Evolutionary conservation across 2,797 vertebrate species (phyloP).

Genomic region (Malacoraja senta): DNA sequence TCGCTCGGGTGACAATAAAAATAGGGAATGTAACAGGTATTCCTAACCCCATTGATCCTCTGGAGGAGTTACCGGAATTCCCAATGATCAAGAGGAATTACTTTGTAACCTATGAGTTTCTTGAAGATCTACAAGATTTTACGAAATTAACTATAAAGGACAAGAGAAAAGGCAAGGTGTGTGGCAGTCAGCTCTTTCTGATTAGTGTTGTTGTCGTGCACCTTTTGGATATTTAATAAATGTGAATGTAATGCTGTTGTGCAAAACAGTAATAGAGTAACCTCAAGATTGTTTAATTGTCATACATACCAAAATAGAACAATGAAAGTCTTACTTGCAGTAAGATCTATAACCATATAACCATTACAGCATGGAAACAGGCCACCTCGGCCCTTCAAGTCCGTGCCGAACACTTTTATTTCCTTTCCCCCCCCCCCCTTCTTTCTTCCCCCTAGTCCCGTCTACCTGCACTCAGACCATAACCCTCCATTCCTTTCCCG

Average conservation of each 20-base stretch:
- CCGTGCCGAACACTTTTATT: too few relatives aligned
- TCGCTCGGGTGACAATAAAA: conserved; percentile 58
- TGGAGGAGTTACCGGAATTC: conserved; percentile 48
- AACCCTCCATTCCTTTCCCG: too few relatives aligned
- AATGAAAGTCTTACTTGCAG: too few relatives aligned
- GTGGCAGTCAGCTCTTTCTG: neutral
- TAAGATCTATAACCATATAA: too few relatives aligned
- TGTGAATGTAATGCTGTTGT: neutral
- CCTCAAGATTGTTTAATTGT: too few relatives aligned
- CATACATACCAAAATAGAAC: too few relatives aligned
- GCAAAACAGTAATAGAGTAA: neutral
- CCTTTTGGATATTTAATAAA: neutral
- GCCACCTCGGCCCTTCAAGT: too few relatives aligned
- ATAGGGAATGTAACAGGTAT: conserved; percentile 64
- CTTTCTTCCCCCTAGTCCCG: too few relatives aligned
- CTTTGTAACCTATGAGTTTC: conserved; percentile 66
- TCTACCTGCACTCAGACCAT: too few relatives aligned
- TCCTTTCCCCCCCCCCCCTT: too few relatives aligned
- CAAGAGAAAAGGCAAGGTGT: neutral
- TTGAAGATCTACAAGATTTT: conserved; percentile 37
- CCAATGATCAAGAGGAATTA: conserved; percentile 62
- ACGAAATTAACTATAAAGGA: neutral
- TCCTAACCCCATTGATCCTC: conserved; percentile 46
- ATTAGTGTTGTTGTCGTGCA: neutral
- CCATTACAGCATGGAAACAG: too few relatives aligned